Conservation (phyloP, 2,888 invertebrate genomes). For the Nezara viridula region DNA sequence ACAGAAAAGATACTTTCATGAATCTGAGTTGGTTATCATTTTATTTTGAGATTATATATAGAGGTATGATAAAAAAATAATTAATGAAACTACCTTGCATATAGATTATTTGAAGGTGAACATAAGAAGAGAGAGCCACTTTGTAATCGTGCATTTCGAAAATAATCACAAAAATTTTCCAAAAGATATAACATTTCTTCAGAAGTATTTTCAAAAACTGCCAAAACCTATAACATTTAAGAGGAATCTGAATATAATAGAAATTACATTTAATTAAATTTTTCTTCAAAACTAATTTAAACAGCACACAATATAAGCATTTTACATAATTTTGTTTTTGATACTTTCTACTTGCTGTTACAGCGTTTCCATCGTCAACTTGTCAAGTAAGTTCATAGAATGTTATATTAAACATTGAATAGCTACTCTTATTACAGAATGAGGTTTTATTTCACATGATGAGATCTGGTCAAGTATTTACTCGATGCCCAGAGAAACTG, state of each 20-base stretch:
- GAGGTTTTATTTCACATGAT: too few species aligned
- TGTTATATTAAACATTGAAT: too few species aligned
- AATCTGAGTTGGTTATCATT: not conserved
- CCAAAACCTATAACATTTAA: conserved; percentile 72
- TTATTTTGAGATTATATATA: not conserved
- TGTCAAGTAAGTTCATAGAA: too few species aligned
- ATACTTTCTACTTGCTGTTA: too few species aligned
- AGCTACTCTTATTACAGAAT: too few species aligned
- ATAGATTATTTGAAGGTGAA: conserved; percentile 90
- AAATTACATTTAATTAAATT: not conserved
- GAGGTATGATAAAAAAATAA: not conserved
- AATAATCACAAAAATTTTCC: conserved; percentile 92
- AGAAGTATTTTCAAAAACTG: conserved; percentile 92
- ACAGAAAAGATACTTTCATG: not conserved
- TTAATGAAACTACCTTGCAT: conserved; percentile 75
- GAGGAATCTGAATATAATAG: not conserved
- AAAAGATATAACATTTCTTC: conserved; percentile 85
- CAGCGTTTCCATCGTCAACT: too few species aligned
- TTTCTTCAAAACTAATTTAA: not conserved
- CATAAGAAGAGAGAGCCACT: conserved; percentile 90
- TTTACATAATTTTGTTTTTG: too few species aligned
- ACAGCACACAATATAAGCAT: not conserved
- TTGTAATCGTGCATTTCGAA: conserved; percentile 88
- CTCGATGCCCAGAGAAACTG: too few species aligned
- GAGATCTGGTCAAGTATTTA: too few species aligned